Evolutionary conservation across 2,797 vertebrate genomes (phyloP).

Genomic region (Peromyscus attwateri): DNA sequence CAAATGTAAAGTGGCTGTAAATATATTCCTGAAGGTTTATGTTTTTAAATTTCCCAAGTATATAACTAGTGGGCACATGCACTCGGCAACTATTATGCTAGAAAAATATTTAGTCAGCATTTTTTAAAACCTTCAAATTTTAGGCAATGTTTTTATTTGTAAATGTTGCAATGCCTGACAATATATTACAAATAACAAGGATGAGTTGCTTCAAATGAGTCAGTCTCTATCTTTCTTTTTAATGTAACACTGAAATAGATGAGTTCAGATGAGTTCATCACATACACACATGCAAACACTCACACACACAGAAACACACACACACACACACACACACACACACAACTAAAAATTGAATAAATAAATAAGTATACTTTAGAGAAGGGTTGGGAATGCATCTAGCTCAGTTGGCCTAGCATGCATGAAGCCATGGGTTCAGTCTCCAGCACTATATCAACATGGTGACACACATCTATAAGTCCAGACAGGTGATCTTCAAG

Average conservation of each 20-base stretch:
- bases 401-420: neutral
- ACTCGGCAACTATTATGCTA: conserved; percentile 49
- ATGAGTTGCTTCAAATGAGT: conserved; percentile 72
- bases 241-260: conserved; percentile 51
- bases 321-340: neutral
- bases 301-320: neutral
- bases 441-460: neutral
- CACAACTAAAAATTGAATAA: neutral
- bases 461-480: too few species aligned
- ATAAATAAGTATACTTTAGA: neutral
- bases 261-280: conserved; percentile 71
- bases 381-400: neutral
- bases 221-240: conserved; percentile 61
- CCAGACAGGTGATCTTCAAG: neutral
- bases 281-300: neutral
- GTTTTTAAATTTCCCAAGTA: conserved; percentile 67
- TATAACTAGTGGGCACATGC: conserved; percentile 32
- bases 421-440: neutral
- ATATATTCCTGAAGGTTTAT: conserved; percentile 12
- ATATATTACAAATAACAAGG: conserved; percentile 81
- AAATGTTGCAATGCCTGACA: conserved; percentile 67
- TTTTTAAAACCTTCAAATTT: conserved; percentile 57
- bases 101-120: conserved; percentile 64
- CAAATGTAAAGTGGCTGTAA: conserved; percentile 48
- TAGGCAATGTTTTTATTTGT: conserved; percentile 50